phyloP scores from a whole-genome alignment of 2,797 vertebrate genomes.

The Carapus acus region DNA sequence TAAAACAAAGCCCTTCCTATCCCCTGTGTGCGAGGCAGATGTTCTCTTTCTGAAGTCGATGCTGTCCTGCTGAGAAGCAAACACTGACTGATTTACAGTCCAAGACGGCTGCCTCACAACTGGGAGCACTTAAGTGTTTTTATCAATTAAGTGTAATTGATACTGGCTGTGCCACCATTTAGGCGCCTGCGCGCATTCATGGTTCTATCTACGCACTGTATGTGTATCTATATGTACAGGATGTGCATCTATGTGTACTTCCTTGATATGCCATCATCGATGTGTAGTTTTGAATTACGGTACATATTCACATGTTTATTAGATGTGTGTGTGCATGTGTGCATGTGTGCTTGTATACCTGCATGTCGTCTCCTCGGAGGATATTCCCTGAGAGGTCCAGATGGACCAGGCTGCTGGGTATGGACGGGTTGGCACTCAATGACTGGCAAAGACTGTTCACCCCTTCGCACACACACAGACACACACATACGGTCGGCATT shows the following conservation, averaged over 20 bases:
- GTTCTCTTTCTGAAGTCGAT: neutral
- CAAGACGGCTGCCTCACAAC: slow-evolving; percentile 16
- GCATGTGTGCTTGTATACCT: slow-evolving; percentile 67
- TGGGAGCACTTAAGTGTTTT: slow-evolving; percentile 10
- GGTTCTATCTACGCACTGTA: too few relatives aligned
- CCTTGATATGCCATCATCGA: neutral
- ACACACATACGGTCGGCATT: slow-evolving; percentile 29
- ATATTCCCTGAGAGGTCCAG: slow-evolving; percentile 97
- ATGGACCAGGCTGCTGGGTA: slow-evolving; percentile 82
- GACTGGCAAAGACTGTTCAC: slow-evolving; percentile 97
- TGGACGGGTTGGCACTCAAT: slow-evolving; percentile 89
- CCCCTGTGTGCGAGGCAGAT: slow-evolving; percentile 12
- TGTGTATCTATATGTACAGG: too few relatives aligned
- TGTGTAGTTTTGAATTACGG: too few relatives aligned
- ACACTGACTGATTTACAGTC: slow-evolving; percentile 28
- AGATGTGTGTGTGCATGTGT: neutral
- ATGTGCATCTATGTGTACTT: neutral
- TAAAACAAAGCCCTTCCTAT: neutral
- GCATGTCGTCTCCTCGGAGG: slow-evolving; percentile 90
- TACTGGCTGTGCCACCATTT: slow-evolving; percentile 5
- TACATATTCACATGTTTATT: slow-evolving; percentile 64
- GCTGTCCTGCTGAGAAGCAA: slow-evolving; percentile 6
- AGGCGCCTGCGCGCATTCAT: too few relatives aligned
- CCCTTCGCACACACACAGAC: slow-evolving; percentile 66
- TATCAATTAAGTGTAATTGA: slow-evolving; percentile 33